Base-by-base conservation (phyloP, 2,113 vertebrate species). In the Carollia perspicillata region DNA sequence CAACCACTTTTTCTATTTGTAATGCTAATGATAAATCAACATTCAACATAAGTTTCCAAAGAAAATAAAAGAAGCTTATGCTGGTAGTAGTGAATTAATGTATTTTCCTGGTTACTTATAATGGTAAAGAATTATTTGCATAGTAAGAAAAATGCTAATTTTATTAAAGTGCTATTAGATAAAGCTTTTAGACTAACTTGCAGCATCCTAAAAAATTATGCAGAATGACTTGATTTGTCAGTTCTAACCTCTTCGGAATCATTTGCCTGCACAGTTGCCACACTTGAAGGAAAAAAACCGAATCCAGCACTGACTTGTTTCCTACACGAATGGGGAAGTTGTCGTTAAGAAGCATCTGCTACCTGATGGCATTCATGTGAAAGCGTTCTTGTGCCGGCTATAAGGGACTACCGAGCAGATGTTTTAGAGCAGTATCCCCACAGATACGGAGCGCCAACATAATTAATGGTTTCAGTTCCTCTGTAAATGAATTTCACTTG, bases 291-390 rank as follows among this genome's bases (percentile, higher is more conserved):
- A 80, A 98, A 42, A 42, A 97, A 98, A 89, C 66, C 81, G 95
- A 98, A 97, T 96, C 88, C 95, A 97, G 97, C 96, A 96, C 78
- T 97, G 95, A 91, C 72, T 96, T 98, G 96, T 97, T 98, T 98
- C 97, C 95, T 97, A 98, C 98, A 98, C 95, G 97, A 98, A 97
- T 4, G 95, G 97, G 94, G 97, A 98, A 98, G 96, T 20, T 97
- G 96, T 98, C 96, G 86, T 97, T 94, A 98, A 96, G 90, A 98
- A 98, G 98, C 98, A 98, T 98, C 98, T 98, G 97, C 93, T 97
- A 69, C 93, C 98, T 97, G 94, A 90, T 8, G 97, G 95, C 96
- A 95, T 85, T 97, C 98, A 96, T 11, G 78, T 97, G 97, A 98
- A 98, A 97, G 90, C 89, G 86, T 95, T 98, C 97, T 97, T 69